Base-by-base conservation (phyloP, 92 coral and sea anemone species). In the Palythoa caribaeorum region DNA sequence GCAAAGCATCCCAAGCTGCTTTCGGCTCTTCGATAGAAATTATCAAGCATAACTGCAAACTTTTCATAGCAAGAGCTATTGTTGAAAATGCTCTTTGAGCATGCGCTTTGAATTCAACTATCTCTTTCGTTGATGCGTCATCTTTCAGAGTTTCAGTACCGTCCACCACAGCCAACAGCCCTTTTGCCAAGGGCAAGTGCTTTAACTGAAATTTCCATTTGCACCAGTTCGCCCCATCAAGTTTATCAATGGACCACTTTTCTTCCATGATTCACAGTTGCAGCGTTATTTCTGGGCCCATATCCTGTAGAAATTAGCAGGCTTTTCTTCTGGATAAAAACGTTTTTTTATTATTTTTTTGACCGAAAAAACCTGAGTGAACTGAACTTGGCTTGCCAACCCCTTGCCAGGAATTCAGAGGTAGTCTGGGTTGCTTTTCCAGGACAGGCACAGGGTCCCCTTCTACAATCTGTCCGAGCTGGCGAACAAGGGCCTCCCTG, bases 241-340 rank as follows among this genome's bases (percentile, higher is more conserved):
- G 57, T 66, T 62, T 80, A 53, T 80, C 85, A 28, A 28, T 57
- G 69, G 48, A 9, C 50, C 68, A 79, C 66, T 79, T 57, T 53
- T 79, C 85, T 60, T 79, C 85, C 85, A 79, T 79, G 4, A 57
- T 57, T 57, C 65, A 57, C 65, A 57, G 65, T 57, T 57, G 65
- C 65, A 57, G 60, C 60, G 83, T 78, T 71, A 57, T 72, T 38
- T 72, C 91, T 87, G 73, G 93, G 91, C 93, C 91, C 88, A 80
- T 87, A 87, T 87, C 93, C 83, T 87, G 51, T 14, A 77, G 55
- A 28, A 28, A 28, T 28, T 28, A 28, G 0, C 28, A 28, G 0
- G 0, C 28, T 28, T 28, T 28, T 28, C 28, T 28, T 28, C 28
- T 28, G 28, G 28, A 28, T 28, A 28, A 28, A 28, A 28, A 28